These are phyloP conservation scores for Heptranchias perlo DNA, from an alignment of 2,113 vertebrate species.

Conservation along the genomic window DNA sequence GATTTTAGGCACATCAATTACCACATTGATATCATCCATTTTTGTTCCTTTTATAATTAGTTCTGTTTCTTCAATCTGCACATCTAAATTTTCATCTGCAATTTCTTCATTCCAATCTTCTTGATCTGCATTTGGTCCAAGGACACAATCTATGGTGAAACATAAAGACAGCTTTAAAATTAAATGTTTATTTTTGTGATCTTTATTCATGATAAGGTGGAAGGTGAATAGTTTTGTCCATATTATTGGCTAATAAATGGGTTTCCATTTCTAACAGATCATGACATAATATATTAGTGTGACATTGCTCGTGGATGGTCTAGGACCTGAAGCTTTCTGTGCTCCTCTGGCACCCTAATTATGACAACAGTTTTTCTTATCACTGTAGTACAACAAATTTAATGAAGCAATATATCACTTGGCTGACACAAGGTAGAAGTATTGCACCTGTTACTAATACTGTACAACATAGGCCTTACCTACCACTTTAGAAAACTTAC, in stretches of 20 bases:
- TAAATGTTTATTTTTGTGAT: not conserved
- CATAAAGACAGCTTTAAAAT: not conserved
- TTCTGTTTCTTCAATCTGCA: not conserved
- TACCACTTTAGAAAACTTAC: not conserved
- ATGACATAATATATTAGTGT: not conserved
- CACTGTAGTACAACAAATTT: not conserved
- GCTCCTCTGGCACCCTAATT: not conserved
- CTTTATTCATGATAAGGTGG: not conserved
- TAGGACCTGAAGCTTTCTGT: too few species aligned
- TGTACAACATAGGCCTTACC: not conserved
- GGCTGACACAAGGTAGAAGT: not conserved
- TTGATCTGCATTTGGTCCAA: conserved; percentile 72
- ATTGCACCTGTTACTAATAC: not conserved
- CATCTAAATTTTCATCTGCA: not conserved
- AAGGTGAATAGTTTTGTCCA: not conserved
- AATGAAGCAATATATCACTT: not conserved
- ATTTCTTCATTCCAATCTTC: conserved; percentile 41
- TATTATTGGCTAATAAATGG: not conserved
- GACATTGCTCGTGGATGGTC: not conserved
- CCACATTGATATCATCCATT: not conserved
- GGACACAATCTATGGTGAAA: conserved; percentile 64
- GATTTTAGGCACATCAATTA: not conserved
- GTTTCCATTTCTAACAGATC: not conserved
- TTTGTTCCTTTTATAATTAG: not conserved
- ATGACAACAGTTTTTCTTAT: not conserved